Evolutionary conservation across 2,797 vertebrate genomes (phyloP).

Genomic region (Spea hammondii): DNA sequence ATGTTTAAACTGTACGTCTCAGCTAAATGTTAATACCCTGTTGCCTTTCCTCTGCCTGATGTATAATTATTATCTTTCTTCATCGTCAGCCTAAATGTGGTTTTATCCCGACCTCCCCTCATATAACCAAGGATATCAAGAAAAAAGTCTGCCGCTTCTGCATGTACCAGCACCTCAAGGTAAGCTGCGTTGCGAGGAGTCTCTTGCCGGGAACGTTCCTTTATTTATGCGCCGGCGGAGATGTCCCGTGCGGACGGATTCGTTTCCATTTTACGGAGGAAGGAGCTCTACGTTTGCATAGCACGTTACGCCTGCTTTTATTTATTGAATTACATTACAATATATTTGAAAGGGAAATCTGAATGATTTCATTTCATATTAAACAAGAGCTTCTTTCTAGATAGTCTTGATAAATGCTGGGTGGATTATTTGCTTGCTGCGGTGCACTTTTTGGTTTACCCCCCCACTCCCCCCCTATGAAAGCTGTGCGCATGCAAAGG

Average conservation of each 20-base stretch:
- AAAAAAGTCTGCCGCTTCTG: slow-evolving; percentile 92
- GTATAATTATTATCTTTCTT: neutral
- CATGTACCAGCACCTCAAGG: slow-evolving; percentile 98
- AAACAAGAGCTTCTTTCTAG: too few relatives aligned
- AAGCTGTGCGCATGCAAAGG: too few relatives aligned
- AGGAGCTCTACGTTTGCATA: neutral
- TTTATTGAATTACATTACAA: too few relatives aligned
- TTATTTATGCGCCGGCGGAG: neutral
- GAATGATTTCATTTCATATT: too few relatives aligned
- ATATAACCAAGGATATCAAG: slow-evolving; percentile 89
- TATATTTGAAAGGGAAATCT: too few relatives aligned
- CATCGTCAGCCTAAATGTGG: slow-evolving; percentile 90
- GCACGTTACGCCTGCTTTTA: neutral
- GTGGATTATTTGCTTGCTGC: too few relatives aligned
- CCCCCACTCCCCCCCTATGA: too few relatives aligned
- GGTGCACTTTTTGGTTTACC: too few relatives aligned
- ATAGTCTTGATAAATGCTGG: too few relatives aligned
- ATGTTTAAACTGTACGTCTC: neutral
- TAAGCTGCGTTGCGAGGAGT: slow-evolving; percentile 55
- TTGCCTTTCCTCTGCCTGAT: neutral
- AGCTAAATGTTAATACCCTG: too few relatives aligned
- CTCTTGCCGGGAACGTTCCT: too few relatives aligned
- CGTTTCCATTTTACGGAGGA: neutral
- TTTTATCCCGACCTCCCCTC: slow-evolving; percentile 87
- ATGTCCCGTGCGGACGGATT: neutral